These are phyloP conservation scores for Stylophora pistillata DNA, from an alignment of 64 coral and sea anemone genomes.

Conservation along the genomic window DNA sequence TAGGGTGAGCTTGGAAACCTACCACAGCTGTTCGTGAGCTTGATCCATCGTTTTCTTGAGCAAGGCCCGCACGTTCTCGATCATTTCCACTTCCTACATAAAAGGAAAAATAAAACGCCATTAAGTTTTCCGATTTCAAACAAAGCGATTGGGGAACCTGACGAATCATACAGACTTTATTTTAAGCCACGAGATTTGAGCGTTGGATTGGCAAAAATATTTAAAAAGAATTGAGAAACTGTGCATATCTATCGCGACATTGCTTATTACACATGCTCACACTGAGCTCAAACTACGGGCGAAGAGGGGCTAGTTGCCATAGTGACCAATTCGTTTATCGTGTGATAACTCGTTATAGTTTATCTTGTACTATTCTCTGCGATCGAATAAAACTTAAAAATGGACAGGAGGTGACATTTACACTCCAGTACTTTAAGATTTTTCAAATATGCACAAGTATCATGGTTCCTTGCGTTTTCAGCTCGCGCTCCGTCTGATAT, in stretches of 20 bases:
- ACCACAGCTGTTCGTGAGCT: conserved; percentile 92
- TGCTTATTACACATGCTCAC: too few relatives aligned
- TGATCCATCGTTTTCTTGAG: conserved; percentile 97
- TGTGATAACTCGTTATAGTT: background rate
- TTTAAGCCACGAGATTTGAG: background rate
- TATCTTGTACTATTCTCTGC: background rate
- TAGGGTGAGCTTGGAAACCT: background rate
- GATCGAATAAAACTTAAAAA: background rate
- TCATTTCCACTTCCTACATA: conserved; percentile 88
- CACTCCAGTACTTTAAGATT: background rate
- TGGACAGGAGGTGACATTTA: too few relatives aligned
- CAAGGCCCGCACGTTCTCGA: conserved; percentile 91
- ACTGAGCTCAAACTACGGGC: background rate
- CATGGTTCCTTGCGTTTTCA: background rate
- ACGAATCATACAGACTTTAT: background rate
- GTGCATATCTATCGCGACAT: background rate
- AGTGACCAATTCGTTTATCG: conserved; percentile 13
- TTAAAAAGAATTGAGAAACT: background rate
- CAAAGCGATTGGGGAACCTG: too few relatives aligned
- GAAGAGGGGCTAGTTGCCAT: conserved; percentile 2
- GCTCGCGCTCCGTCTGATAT: background rate
- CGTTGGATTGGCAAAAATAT: background rate
- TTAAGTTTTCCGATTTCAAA: too few relatives aligned
- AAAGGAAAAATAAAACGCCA: background rate
- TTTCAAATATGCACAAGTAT: background rate